Evolutionary conservation across 2,113 vertebrate genomes (phyloP), one percentile per base, ranked within the genome.

Genomic region (Glaucomys volans): DNA sequence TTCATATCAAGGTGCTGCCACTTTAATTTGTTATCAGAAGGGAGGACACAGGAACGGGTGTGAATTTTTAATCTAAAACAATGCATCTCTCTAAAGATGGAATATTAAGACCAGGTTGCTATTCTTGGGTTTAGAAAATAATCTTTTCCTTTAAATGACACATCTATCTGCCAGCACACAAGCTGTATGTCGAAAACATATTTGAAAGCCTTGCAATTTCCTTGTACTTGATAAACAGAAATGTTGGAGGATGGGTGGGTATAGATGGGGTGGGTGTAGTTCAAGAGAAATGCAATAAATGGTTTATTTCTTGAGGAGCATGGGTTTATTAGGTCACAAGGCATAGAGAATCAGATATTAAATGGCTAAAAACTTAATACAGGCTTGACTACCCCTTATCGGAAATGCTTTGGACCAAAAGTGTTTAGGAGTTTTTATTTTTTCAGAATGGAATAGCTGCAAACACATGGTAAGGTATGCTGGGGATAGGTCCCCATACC

Each of bases 61-160:
- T 54, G 77, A 40, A 74, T 66, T 69, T n/a, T 88, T 91, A 88
- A 91, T 35, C 40, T 42, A 35, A 91, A 88, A 77, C 62, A 76
- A 47, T 40, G 14, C 8, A 42, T 74, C 32, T 52, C 66, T 95
- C 22, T 82, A 44, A 88, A 74, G 42, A 40, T 57, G 14, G 24
- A 59, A 32, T 67, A 52, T 66, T 42, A 76, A 91, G 30, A 80
- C 26, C 18, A 50, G 47, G 42, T 11, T 67, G 11, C 24, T 81
- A 1, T 72, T 85, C 71, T 83, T 4, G 0, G 16, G 3, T 67
- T 77, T 10, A 84, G 32, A 89, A 95, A 86, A 72, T 24, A 28
- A 75, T 28, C 42, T 93, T 42, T 69, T 84, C 10, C 72, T 87
- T 95, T 32, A 84, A 91, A 42, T 71, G 35, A 84, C 10, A 89